Percentiles rank a stretch among this genome's conserved stretches.
Evolutionary conservation across 1,140 invertebrate species (phyloP).

Genomic region (Meloidogyne exigua): DNA sequence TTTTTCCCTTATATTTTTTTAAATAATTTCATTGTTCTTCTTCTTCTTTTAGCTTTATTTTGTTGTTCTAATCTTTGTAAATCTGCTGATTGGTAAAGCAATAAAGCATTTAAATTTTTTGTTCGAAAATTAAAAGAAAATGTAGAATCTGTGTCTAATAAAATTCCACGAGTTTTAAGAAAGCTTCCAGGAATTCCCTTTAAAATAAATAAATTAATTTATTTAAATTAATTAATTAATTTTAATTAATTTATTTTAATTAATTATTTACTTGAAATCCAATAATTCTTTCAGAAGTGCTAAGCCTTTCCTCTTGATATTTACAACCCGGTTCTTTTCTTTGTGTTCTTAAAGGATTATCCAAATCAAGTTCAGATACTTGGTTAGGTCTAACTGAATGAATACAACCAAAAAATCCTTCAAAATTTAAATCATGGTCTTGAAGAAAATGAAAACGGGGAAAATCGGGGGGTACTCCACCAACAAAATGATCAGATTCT

Average conservation of each 20-base stretch:
- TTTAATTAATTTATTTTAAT: background rate
- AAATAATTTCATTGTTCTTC: constrained; percentile 6
- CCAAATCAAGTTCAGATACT: constrained; percentile 57
- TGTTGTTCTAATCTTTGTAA: constrained; percentile 19
- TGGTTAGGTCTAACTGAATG: constrained; percentile 58
- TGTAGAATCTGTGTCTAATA: constrained; percentile 30
- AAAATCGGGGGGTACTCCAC: constrained; percentile 56
- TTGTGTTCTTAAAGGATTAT: constrained; percentile 56
- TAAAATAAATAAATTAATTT: too few species aligned
- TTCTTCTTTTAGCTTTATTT: constrained; percentile 20
- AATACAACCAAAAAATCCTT: constrained; percentile 63
- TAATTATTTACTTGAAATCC: constrained; percentile 44
- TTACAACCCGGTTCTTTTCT: constrained; percentile 52
- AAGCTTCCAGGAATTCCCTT: constrained; percentile 42
- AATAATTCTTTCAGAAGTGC: constrained; percentile 47
- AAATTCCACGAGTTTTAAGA: constrained; percentile 38
- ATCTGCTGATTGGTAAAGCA: constrained; percentile 56
- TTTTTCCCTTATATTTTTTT: constrained; percentile 26
- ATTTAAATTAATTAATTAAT: background rate
- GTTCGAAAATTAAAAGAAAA: constrained; percentile 60
- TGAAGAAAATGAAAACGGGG: constrained; percentile 38
- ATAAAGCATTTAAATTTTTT: constrained; percentile 54
- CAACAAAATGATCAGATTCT: constrained; percentile 58
- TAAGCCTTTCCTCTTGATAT: constrained; percentile 48
- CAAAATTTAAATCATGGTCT: constrained; percentile 49